Conservation (phyloP, 2,888 invertebrate species). For the Epinotia brunnichana region DNA sequence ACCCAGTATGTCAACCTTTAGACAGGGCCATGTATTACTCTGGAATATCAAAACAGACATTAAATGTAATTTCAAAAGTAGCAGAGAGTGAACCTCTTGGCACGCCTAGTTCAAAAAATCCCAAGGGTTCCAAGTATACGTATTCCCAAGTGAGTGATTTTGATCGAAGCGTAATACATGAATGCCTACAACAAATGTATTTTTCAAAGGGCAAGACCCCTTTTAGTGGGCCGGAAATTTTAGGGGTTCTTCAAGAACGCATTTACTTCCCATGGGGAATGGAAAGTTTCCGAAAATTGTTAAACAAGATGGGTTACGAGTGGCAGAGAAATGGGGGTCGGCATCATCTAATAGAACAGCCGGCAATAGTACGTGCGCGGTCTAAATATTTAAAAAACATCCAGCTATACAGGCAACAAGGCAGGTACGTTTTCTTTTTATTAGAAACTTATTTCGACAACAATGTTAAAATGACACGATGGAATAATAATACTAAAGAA, state of each 20-base stretch:
- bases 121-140: not conserved
- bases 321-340: not conserved
- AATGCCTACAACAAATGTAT: not conserved
- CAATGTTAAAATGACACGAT: not conserved
- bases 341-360: not conserved
- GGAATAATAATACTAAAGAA: not conserved
- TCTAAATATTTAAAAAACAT: not conserved
- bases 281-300: not conserved
- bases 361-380: not conserved
- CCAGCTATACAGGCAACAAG: slow-evolving; percentile 2
- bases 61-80: no score
- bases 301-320: not conserved
- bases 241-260: not conserved
- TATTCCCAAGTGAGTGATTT: not conserved
- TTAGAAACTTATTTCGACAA: not conserved
- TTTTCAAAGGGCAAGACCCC: not conserved
- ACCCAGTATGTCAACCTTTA: not conserved
- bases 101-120: not conserved
- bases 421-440: not conserved
- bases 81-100: no score
- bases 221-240: not conserved
- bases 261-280: slow-evolving; percentile 1
- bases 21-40: not conserved
- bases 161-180: not conserved
- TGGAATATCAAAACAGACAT: not conserved